phyloP scores from a whole-genome alignment of 2,888 invertebrate species.

The Zootermopsis nevadensis region DNA sequence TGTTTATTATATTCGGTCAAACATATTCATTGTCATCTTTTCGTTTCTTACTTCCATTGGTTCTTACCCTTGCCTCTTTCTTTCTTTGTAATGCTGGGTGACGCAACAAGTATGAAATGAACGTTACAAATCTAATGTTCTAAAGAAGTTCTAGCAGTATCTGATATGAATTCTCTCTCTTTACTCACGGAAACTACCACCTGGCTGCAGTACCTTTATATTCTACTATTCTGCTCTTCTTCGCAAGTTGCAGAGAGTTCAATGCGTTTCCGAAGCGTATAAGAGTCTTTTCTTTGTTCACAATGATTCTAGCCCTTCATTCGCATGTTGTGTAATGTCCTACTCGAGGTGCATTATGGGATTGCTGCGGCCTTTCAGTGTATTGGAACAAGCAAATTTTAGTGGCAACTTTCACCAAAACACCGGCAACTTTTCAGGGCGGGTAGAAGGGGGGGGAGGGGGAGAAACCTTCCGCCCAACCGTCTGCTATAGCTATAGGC shows the following conservation, averaged over 20 bases:
- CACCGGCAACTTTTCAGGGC: neutral
- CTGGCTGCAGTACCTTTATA: neutral
- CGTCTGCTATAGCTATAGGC: neutral
- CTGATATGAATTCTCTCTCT: too few relatives aligned
- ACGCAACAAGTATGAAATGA: too few relatives aligned
- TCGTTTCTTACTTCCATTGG: too few relatives aligned
- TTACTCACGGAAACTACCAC: too few relatives aligned
- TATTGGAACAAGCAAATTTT: constrained; percentile 13
- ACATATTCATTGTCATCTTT: too few relatives aligned
- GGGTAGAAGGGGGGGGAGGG: neutral
- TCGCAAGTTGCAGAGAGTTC: neutral
- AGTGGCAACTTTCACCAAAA: constrained; percentile 16
- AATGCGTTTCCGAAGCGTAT: neutral
- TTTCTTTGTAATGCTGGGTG: too few relatives aligned
- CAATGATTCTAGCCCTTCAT: constrained; percentile 9
- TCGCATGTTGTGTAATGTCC: constrained; percentile 7
- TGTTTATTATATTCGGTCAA: too few relatives aligned
- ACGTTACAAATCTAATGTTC: too few relatives aligned
- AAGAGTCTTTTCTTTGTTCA: constrained; percentile 1
- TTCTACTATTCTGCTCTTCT: neutral
- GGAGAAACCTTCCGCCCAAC: constrained; percentile 2
- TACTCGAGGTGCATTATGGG: constrained; percentile 16
- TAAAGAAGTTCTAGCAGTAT: too few relatives aligned
- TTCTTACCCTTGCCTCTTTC: too few relatives aligned
- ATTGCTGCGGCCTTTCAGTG: constrained; percentile 13